phyloP scores from a whole-genome alignment of 2,888 invertebrate species.

The Chaitophorus viminalis region DNA sequence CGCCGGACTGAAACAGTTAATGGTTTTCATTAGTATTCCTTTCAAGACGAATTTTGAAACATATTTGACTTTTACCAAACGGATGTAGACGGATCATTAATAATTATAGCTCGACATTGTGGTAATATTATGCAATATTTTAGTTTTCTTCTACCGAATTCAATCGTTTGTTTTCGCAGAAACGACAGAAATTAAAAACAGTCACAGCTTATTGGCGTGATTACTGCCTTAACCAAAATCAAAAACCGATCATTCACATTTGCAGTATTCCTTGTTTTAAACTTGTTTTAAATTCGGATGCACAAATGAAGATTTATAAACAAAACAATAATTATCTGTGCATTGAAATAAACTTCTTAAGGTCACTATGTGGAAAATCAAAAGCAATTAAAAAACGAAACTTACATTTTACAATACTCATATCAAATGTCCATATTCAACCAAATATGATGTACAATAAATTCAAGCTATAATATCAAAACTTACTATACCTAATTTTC shows the following conservation, averaged over 20 bases:
- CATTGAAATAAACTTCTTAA: background rate
- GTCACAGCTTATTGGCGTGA: background rate
- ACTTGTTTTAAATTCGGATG: background rate
- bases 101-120: background rate
- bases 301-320: too few species aligned
- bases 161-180: background rate
- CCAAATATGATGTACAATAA: too few species aligned
- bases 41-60: background rate
- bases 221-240: constrained; percentile 13
- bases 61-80: background rate
- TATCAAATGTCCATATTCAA: too few species aligned
- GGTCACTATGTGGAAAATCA: too few species aligned
- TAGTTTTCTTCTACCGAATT: background rate
- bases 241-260: constrained; percentile 12
- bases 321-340: background rate
- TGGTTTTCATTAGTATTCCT: too few species aligned
- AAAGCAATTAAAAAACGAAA: too few species aligned
- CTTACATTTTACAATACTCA: too few species aligned
- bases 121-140: background rate
- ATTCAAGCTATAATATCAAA: too few species aligned
- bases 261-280: background rate
- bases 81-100: background rate
- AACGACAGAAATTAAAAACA: background rate
- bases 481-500: too few species aligned
- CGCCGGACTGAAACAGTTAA: too few species aligned